Conservation (phyloP, 1,140 invertebrate genomes). For the Dendroctonus ponderosae region DNA sequence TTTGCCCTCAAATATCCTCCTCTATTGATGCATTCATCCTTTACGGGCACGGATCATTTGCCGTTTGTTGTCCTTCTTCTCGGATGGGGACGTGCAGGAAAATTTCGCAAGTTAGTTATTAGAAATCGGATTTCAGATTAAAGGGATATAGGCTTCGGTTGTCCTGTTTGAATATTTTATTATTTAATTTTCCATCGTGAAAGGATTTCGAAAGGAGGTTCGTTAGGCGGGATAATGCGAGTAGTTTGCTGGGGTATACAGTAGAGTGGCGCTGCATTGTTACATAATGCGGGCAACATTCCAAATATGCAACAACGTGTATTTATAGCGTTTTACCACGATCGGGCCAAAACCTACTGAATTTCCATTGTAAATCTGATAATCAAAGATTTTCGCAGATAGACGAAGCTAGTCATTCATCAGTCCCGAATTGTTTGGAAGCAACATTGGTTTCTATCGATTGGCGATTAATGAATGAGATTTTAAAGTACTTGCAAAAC, state of each 20-base stretch:
- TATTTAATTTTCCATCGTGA: slow-evolving; percentile 35
- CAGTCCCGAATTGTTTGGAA: too few relatives aligned
- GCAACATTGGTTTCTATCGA: too few relatives aligned
- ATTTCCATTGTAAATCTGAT: too few relatives aligned
- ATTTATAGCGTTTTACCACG: too few relatives aligned
- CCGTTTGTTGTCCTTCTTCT: slow-evolving; percentile 5
- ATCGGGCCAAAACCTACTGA: too few relatives aligned
- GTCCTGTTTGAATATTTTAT: slow-evolving; percentile 36
- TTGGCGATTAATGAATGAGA: too few relatives aligned
- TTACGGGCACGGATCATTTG: background rate
- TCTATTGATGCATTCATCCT: slow-evolving; percentile 13
- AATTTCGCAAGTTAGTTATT: slow-evolving; percentile 25
- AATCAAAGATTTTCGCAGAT: too few relatives aligned
- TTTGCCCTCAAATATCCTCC: slow-evolving; percentile 31
- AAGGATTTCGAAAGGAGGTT: slow-evolving; percentile 31
- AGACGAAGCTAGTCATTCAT: too few relatives aligned
- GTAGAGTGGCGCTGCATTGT: background rate
- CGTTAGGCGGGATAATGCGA: slow-evolving; percentile 22
- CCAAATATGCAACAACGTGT: background rate
- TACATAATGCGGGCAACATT: slow-evolving; percentile 3
- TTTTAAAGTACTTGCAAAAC: too few relatives aligned
- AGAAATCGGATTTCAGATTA: slow-evolving; percentile 37
- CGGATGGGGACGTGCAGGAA: slow-evolving; percentile 1
- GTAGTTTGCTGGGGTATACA: slow-evolving; percentile 16
- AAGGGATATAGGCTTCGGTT: slow-evolving; percentile 36